Base-by-base conservation (phyloP, 2,113 vertebrate genomes). In the Mustela nigripes region DNA sequence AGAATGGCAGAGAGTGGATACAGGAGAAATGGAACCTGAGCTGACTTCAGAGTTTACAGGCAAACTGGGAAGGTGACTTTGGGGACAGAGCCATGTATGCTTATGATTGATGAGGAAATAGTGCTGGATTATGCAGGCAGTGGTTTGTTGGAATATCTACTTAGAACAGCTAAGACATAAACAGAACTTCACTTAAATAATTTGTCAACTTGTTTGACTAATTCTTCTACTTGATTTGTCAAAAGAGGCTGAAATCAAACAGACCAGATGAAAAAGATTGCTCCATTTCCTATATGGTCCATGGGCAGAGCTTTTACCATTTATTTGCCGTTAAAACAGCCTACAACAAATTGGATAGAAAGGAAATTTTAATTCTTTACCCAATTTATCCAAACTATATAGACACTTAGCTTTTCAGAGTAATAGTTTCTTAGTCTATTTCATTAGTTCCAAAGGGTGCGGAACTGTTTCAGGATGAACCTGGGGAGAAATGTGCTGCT, bases 291-390 rank as follows among this genome's bases (percentile, higher is more conserved):
- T 97, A 28, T 73, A 81, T 63, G 60, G 84, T 94, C 91, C 69
- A 91, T 16, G 58, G 88, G 78, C 90, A 82, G 31, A 81, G 84
- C 78, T 94, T 94, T 97, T 97, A 62, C 88, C 76, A 85, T 95
- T 95, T 92, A 96, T 65, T 97, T 97, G 84, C 48, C 58, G 26
- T 92, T 97, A 96, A 97, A 95, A 89, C 83, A 45, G 78, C 87
- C 85, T 95, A 87, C 95, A 84, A 81, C 93, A 98, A 98, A 97
- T 95, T 97, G 95, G 79, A 97, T 94, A 60, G 71, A 95, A 97
- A 78, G 91, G 78, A 82, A 81, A 95, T 96, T 96, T 96, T 97
- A 94, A 97, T 97, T 98, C 90, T 98, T 98, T 97, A 97, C 76
- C 90, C 39, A 93, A 95, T 98, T 97, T 97, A 97, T 97, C 88